These are phyloP conservation scores for Belgica antarctica DNA, from an alignment of 2,888 invertebrate species.

Conservation along the genomic window DNA sequence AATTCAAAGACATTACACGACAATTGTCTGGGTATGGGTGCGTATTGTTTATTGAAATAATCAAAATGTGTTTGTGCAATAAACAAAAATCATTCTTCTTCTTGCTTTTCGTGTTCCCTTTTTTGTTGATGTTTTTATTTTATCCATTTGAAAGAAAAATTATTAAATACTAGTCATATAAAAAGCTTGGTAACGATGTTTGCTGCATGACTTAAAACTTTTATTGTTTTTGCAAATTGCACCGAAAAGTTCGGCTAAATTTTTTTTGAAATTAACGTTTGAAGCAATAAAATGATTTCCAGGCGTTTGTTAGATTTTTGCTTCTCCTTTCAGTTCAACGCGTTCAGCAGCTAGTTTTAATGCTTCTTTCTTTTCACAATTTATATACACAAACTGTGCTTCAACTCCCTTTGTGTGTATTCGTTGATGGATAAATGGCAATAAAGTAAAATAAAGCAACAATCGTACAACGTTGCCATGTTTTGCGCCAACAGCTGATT, in stretches of 20 bases:
- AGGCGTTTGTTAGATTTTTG: not conserved
- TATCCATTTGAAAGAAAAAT: slow-evolving; percentile 14
- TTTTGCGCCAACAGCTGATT: slow-evolving; percentile 18
- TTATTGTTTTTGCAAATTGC: not conserved
- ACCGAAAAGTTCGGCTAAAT: too few relatives aligned
- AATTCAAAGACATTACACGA: too few relatives aligned
- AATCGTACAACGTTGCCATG: slow-evolving; percentile 11
- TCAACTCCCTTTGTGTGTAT: not conserved
- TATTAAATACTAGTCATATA: not conserved
- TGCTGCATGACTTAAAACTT: not conserved
- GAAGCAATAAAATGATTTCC: too few relatives aligned
- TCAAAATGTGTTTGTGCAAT: slow-evolving; percentile 9
- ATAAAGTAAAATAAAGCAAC: slow-evolving; percentile 7
- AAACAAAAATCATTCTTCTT: slow-evolving; percentile 12
- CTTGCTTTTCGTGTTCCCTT: not conserved
- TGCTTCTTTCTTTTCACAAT: not conserved
- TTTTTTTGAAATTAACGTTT: too few relatives aligned
- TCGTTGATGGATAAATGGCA: slow-evolving; percentile 9
- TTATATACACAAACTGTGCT: slow-evolving; percentile 8
- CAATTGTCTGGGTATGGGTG: not conserved
- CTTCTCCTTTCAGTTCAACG: not conserved
- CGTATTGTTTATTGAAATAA: not conserved
- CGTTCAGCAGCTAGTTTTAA: not conserved
- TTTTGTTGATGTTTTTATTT: slow-evolving; percentile 18
- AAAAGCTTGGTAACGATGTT: not conserved